A percentile compares a stretch with the other conserved stretches of the same genome.
Evolutionary conservation across 2,797 vertebrate species (phyloP).

Genomic region (Hydrophis major): DNA sequence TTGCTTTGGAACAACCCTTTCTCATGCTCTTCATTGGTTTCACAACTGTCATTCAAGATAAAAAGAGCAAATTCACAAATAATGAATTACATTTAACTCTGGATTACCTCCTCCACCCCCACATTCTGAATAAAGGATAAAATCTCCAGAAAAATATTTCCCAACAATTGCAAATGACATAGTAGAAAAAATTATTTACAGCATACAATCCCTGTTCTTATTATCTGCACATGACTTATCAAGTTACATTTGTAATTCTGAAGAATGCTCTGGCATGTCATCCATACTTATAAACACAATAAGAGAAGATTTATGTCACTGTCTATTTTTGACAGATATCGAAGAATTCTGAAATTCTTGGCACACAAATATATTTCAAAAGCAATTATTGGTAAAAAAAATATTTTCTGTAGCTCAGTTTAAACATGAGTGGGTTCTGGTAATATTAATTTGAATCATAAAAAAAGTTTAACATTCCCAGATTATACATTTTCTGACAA

Average conservation of each 20-base stretch:
- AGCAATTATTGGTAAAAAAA: not conserved
- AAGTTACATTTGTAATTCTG: not conserved
- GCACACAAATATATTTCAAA: not conserved
- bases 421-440: not conserved
- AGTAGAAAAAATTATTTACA: not conserved
- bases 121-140: not conserved
- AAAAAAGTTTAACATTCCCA: not conserved
- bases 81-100: not conserved
- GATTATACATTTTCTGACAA: not conserved
- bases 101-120: not conserved
- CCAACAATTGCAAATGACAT: not conserved
- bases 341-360: not conserved
- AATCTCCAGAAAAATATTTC: not conserved
- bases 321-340: not conserved
- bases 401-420: not conserved
- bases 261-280: not conserved
- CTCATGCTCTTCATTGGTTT: not conserved
- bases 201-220: too few relatives aligned
- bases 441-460: not conserved
- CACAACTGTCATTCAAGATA: not conserved
- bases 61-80: not conserved
- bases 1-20: not conserved
- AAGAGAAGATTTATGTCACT: not conserved
- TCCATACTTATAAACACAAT: not conserved
- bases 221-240: not conserved